phyloP scores from a whole-genome alignment of 1,140 invertebrate species.

The Drosophila grimshawi region DNA sequence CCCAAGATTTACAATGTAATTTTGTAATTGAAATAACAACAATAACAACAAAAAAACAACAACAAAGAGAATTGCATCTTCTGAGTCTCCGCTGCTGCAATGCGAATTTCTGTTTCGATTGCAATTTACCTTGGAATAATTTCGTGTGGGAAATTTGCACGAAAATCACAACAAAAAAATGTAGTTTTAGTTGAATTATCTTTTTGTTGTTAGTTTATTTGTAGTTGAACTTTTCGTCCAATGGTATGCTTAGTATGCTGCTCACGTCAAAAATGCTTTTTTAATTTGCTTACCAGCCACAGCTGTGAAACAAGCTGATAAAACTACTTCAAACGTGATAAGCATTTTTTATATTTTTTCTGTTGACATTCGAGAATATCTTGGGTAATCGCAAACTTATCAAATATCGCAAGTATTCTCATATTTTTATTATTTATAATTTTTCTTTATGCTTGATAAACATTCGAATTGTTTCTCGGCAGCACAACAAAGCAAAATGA shows the following conservation, averaged over 20 bases:
- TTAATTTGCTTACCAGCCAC: not conserved
- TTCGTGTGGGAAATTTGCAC: conserved; percentile 62
- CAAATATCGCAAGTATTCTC: too few relatives aligned
- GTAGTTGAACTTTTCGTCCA: conserved; percentile 19
- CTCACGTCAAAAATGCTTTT: conserved; percentile 3
- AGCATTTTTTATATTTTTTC: not conserved
- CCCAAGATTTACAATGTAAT: conserved; percentile 75
- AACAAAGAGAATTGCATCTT: conserved; percentile 54
- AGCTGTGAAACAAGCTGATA: not conserved
- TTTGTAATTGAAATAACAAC: conserved; percentile 70
- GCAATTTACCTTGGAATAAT: conserved; percentile 36
- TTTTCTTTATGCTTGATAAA: conserved; percentile 9
- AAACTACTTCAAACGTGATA: conserved; percentile 5
- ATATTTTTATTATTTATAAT: too few relatives aligned
- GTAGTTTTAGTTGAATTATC: conserved; percentile 27
- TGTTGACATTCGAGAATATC: not conserved
- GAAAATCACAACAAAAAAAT: conserved; percentile 32
- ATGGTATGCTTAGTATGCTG: conserved; percentile 24
- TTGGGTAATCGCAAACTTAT: too few relatives aligned
- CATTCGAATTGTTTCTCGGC: conserved; percentile 11
- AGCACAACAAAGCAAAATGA: conserved; percentile 3
- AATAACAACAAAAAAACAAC: conserved; percentile 28
- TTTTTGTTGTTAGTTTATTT: conserved; percentile 1
- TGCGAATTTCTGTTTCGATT: conserved; percentile 27
- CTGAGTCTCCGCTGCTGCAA: not conserved